A percentile compares a stretch with the other conserved stretches of the same genome.
Conservation (phyloP, 2,797 vertebrate genomes). For the Labeo calbasu region DNA sequence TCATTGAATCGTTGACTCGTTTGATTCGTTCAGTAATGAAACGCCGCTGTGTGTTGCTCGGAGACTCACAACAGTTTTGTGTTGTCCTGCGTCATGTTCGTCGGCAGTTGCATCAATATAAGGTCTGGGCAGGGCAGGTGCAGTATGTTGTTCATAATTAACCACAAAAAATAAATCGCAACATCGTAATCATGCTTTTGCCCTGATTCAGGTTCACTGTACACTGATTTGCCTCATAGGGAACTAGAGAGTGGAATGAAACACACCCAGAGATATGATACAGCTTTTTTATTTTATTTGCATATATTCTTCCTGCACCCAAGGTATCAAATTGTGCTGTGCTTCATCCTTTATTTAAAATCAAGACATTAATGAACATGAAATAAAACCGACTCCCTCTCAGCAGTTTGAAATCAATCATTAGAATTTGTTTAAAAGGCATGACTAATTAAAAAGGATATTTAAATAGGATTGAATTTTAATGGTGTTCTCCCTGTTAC, state of each 20-base stretch:
- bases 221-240: background rate
- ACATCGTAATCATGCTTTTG: background rate
- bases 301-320: background rate
- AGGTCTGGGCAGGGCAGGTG: background rate
- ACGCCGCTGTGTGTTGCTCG: background rate
- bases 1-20: background rate
- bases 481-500: constrained; percentile 81
- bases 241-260: background rate
- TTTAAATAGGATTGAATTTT: constrained; percentile 85
- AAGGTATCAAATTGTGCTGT: constrained; percentile 72
- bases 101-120: background rate
- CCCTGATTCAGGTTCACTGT: background rate
- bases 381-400: constrained; percentile 70
- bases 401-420: constrained; percentile 82
- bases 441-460: constrained; percentile 87
- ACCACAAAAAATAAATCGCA: background rate
- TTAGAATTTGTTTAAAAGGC: constrained; percentile 85
- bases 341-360: constrained; percentile 82
- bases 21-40: background rate
- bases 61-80: background rate
- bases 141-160: background rate
- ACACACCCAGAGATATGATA: background rate
- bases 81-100: background rate
- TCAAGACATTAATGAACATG: constrained; percentile 78
- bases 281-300: background rate